Base-by-base conservation (phyloP, 2,113 vertebrate species). In the Cacatua alba region DNA sequence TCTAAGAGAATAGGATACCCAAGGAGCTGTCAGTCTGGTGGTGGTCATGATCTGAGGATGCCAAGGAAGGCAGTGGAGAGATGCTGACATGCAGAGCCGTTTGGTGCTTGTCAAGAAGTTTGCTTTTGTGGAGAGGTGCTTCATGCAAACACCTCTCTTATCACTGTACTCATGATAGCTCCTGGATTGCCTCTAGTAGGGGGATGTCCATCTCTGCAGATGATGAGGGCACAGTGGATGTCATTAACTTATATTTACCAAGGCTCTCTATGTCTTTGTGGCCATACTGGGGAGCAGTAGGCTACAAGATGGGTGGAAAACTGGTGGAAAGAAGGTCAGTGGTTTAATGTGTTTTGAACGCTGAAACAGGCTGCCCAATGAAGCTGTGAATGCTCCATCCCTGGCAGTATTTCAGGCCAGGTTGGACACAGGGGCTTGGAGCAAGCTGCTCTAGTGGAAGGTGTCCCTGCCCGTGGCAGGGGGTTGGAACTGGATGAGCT, bases 131-230 rank as follows among this genome's bases (percentile, higher is more conserved):
- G 48, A 59, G 77, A 46, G 51, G 29, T 12, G 8, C 39, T 33
- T 64, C 44, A 41, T 89, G 16, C 60, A 49, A 69, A 55, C 35
- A n/a, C 17, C 44, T 75, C 48, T 75, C 4, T 53, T 85, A 13
- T 62, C 46, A 0, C 29, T 2, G 17, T 11, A 7, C 33, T 55
- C 18, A 0, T 8, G n/a, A 6, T 11, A 12, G 21, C 10, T 55
- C 53, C 49, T 59, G 13, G 8, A 6, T 62, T 53, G 53, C 26
- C 51, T 13, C 43, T 28, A 11, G 28, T 1, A 14, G 39, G 49
- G 37, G 31, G 7, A 23, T n/a, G 53, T 18, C 33, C 2, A 1
- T 14, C 39, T 68, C 43, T 46, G 68, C 2, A 3, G 37, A 5
- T 13, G 26, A 7, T 24, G 41, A 26, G 26, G 43, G 21, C 2